Evolutionary conservation across 1,140 invertebrate species (phyloP).

Genomic region (Campoletis sonorensis): DNA sequence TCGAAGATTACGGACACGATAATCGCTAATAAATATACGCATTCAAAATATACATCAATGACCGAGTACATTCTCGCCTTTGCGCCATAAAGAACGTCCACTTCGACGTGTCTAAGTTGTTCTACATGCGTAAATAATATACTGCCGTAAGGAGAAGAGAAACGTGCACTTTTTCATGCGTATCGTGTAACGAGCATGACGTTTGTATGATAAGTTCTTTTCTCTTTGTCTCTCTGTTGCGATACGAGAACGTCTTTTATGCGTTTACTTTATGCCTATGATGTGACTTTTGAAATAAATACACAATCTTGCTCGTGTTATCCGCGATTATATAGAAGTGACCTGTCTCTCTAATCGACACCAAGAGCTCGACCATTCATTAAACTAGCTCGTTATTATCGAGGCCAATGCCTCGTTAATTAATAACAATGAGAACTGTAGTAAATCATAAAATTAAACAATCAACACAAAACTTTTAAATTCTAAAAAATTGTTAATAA

Average conservation of each 20-base stretch:
- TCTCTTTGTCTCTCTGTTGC: background rate
- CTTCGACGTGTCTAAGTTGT: background rate
- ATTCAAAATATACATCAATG: background rate
- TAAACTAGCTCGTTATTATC: too few relatives aligned
- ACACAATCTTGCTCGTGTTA: conserved; percentile 12
- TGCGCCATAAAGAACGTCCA: background rate
- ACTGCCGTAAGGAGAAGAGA: background rate
- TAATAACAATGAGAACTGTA: too few relatives aligned
- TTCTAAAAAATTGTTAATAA: too few relatives aligned
- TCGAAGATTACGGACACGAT: background rate
- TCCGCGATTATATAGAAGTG: background rate
- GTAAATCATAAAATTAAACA: too few relatives aligned
- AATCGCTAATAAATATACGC: background rate
- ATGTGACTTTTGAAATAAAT: too few relatives aligned
- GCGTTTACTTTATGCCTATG: background rate
- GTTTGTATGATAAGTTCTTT: conserved; percentile 4
- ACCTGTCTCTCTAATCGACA: conserved; percentile 12
- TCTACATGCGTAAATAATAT: background rate
- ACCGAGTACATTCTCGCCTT: background rate
- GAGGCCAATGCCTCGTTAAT: too few relatives aligned
- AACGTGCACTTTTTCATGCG: background rate
- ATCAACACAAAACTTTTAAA: too few relatives aligned
- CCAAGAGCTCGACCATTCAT: background rate
- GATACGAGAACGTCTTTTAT: background rate
- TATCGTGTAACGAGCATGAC: conserved; percentile 10